Evolutionary conservation across 2,888 invertebrate genomes (phyloP).

Genomic region (Bursaphelenchus okinawaensis): DNA sequence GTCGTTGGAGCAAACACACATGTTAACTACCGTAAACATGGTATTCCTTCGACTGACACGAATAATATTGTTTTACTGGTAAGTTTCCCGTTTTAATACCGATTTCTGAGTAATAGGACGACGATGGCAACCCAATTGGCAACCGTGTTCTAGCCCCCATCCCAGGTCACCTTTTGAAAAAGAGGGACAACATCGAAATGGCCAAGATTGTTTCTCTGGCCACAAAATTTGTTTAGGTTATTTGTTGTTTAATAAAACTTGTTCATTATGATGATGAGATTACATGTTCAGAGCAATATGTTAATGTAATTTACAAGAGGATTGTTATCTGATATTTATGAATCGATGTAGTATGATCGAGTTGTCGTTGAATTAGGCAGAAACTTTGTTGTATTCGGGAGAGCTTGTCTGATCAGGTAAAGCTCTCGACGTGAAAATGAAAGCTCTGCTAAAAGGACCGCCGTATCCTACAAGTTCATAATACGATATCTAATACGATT

Average conservation of each 20-base stretch:
- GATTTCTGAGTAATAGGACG: constrained; percentile 64
- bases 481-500: no score
- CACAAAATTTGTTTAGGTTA: constrained; percentile 48
- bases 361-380: no score
- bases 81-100: background rate
- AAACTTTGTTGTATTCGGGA: no score
- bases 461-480: no score
- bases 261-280: background rate
- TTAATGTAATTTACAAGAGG: no score
- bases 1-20: constrained; percentile 56
- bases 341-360: no score
- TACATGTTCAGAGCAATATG: no score
- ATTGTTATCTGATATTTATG: no score
- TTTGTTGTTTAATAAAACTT: background rate
- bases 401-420: no score
- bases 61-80: constrained; percentile 79
- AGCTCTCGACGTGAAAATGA: no score
- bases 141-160: constrained; percentile 91
- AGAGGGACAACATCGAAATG: constrained; percentile 41
- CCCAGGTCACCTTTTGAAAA: constrained; percentile 64
- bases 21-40: constrained; percentile 43
- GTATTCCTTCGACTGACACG: constrained; percentile 54
- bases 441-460: no score
- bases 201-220: constrained; percentile 57
- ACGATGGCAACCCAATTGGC: constrained; percentile 86